Evolutionary conservation across 2,888 invertebrate species (phyloP), one percentile per base, ranked within the genome.

Genomic region (Chrysolina haemoptera): DNA sequence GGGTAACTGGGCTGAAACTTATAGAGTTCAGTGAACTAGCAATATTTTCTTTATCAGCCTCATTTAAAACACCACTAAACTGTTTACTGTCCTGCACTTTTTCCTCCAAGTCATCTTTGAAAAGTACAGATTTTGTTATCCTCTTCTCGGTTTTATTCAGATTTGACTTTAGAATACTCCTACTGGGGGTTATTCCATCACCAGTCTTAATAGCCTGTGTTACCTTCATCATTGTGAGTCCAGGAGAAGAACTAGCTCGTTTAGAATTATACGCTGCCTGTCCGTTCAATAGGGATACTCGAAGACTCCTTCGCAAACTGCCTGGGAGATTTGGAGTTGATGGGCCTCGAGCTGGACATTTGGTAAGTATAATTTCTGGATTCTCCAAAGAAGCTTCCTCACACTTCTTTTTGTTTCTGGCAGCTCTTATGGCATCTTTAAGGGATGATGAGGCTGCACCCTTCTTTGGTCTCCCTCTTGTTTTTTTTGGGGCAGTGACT

Each of bases 361-460:
- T 59, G 16, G 16, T 14, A 27, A n/a, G 14, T 1, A 35, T 8
- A 59, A 59, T 8, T 46, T 53, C 50, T n/a, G 50, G 3, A 14
- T 46, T 46, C 62, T 63, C 40, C 11, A 68, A 22, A 35, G 48
- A 18, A 14, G 68, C 70, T 9, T 40, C 22, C 68, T 78, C 62
- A 43, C 70, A 53, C 68, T 75, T 75, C 50, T 77, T 80, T 65
- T 79, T 78, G 43, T 78, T 78, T 68, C 83, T 78, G 20, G 82
- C 84, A 35, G 81, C 84, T 77, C 80, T 78, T 35, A 87, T 86
- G 10, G 84, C 77, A 35, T 85, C 83, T 71, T 76, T 82, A 43
- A 87, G 72, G 40, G 76, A 71, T 0, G 85, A 83, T 27, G 62
- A 18, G 1, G 70, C 41, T 20, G 59, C 18, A 9, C 41, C 35